Evolutionary conservation across 2,797 vertebrate species (phyloP).

Genomic region (Sphaeramia orbicularis): DNA sequence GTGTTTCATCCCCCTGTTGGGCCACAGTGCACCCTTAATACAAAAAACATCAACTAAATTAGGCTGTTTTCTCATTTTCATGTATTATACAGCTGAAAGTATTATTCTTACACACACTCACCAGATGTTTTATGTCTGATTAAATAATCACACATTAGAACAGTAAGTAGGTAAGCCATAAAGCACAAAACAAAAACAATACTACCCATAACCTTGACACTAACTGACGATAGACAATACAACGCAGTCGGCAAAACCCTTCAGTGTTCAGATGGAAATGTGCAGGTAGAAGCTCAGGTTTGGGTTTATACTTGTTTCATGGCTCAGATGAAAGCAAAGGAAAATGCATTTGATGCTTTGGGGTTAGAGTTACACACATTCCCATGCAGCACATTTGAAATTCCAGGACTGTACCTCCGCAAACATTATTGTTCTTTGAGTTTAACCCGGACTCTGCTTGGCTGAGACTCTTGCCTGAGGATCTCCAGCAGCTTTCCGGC

Average conservation of each 20-base stretch:
- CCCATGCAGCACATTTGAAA: neutral
- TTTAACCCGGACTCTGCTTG: slow-evolving; percentile 8
- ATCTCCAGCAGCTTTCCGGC: slow-evolving; percentile 20
- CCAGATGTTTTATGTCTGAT: neutral
- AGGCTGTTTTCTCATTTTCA: neutral
- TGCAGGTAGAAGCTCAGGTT: neutral
- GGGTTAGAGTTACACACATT: slow-evolving; percentile 9
- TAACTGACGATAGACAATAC: neutral
- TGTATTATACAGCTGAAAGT: neutral
- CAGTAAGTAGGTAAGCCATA: neutral
- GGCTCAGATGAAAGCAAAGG: neutral
- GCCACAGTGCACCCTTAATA: neutral
- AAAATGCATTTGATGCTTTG: slow-evolving; percentile 9
- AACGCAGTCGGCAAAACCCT: neutral
- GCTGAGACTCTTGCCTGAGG: slow-evolving; percentile 17
- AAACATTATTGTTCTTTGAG: slow-evolving; percentile 22
- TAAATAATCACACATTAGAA: slow-evolving; percentile 3
- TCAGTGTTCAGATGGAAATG: neutral
- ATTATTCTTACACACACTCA: neutral
- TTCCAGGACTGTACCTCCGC: neutral
- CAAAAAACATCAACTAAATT: neutral
- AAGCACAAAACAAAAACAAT: neutral
- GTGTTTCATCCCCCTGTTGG: neutral
- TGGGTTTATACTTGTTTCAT: neutral
- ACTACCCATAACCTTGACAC: slow-evolving; percentile 6